Conservation (phyloP, 1,140 invertebrate species). For the Chrysoperla carnea region DNA sequence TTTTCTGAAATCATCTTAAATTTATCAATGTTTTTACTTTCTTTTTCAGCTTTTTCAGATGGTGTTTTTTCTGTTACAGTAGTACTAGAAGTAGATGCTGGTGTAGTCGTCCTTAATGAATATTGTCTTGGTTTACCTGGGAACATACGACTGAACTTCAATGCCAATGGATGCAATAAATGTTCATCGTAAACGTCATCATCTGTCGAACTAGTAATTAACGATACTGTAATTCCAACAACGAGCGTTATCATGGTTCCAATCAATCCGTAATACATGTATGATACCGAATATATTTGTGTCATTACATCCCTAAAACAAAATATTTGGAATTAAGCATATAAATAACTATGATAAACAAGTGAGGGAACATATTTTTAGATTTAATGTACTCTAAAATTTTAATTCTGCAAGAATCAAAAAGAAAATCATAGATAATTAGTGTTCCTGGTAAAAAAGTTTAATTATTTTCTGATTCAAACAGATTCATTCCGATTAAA, state of each 20-base stretch:
- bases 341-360: too few relatives aligned
- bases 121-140: slow-evolving; percentile 28
- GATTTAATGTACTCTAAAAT: too few relatives aligned
- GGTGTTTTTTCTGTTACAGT: too few relatives aligned
- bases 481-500: too few relatives aligned
- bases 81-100: not conserved
- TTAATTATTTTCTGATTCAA: too few relatives aligned
- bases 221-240: slow-evolving; percentile 43
- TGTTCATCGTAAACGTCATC: slow-evolving; percentile 47
- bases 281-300: slow-evolving; percentile 44
- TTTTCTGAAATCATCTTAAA: too few relatives aligned
- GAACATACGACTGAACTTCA: slow-evolving; percentile 32
- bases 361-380: too few relatives aligned
- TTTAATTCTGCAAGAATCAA: too few relatives aligned
- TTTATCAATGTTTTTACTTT: too few relatives aligned
- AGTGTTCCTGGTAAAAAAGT: too few relatives aligned
- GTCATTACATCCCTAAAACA: slow-evolving; percentile 32
- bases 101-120: slow-evolving; percentile 5
- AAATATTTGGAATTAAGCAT: slow-evolving; percentile 5
- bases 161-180: slow-evolving; percentile 41
- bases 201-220: slow-evolving; percentile 35
- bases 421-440: too few relatives aligned
- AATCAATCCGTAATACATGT: slow-evolving; percentile 58
- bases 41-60: too few relatives aligned
- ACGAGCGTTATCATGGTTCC: slow-evolving; percentile 45